Evolutionary conservation across 1,140 invertebrate species (phyloP).

Genomic region (Camponotus vicinus): DNA sequence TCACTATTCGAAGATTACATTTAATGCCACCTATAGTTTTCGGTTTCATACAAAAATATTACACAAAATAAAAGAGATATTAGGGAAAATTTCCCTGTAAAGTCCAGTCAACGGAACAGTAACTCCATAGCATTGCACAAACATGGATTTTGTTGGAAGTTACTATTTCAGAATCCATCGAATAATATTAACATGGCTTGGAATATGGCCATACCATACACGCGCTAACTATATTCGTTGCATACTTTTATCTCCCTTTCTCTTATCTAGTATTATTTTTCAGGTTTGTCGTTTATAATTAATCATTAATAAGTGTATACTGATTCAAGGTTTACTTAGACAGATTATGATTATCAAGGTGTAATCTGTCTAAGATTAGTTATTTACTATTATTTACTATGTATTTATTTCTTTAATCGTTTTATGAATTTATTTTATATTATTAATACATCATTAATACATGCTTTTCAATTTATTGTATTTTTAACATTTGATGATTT

Average conservation of each 20-base stretch:
- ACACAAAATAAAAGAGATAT: not conserved
- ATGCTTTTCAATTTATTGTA: not conserved
- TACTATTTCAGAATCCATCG: conserved; percentile 22
- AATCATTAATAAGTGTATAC: not conserved
- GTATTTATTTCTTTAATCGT: not conserved
- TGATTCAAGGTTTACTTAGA: not conserved
- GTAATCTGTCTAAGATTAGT: too few relatives aligned
- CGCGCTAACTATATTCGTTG: not conserved
- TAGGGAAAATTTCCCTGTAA: not conserved
- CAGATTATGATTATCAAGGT: too few relatives aligned
- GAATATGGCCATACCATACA: conserved; percentile 37
- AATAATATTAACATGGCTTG: conserved; percentile 13
- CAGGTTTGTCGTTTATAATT: conserved; percentile 25
- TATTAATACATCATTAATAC: not conserved
- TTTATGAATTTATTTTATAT: not conserved
- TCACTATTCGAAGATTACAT: conserved; percentile 3
- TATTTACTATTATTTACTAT: not conserved
- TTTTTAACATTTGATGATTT: not conserved
- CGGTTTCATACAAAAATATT: conserved; percentile 8
- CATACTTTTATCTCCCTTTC: conserved; percentile 12
- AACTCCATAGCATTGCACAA: not conserved
- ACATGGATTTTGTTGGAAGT: conserved; percentile 11
- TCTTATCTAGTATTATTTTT: conserved; percentile 6
- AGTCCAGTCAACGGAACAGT: not conserved
- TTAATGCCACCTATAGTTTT: not conserved